Base-by-base conservation (phyloP, 1,140 invertebrate genomes). In the Eumeta japonica region DNA sequence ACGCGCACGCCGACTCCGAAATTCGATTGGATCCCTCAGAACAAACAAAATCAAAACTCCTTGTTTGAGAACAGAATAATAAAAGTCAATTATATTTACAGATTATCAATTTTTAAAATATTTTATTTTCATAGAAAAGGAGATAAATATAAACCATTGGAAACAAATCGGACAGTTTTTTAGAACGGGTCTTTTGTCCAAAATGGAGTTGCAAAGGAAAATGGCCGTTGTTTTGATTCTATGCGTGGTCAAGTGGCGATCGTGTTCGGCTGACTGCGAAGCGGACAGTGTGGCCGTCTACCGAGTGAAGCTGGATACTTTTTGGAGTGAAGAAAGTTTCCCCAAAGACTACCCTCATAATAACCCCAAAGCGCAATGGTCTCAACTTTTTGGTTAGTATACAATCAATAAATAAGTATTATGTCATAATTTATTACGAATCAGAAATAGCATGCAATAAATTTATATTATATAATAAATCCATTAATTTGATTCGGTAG, bases 301-400 rank as follows among this genome's bases (percentile, higher is more conserved):
- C 72, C 86, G 87, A 65, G 83, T 94, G 57, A 84, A 85, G 20
- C 67, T 95, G 58, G 82, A 86, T 52, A 92, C 88, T 39, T 84
- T 88, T 58, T 95, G 92, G 92, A 89, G 86, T 39, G 81, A 87
- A 39, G 82, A 88, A 37, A 80, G 81, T 40, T 94, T 94, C 62
- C 90, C 90, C 3, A 91, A 90, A 60, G 90, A 94, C 66, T 94
- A 89, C 71, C 91, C 91, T 0, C 83, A 86, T 55, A 89, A 87
- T 83, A 81, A 90, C 56, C 91, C 91, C 7, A 86, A 86, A 17
- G 90, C 92, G 1, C 90, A 94, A 60, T 95, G 90, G 86, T 90
- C 90, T 52, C 86, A 88, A 62, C 79, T 92, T 36, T 82, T 93
- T 64, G 92, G 92, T 94, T 65, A 83, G 87, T 79, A 35, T n/a